These are phyloP conservation scores for Agrilus cyanescens DNA, from an alignment of 2,888 invertebrate genomes.

Conservation along the genomic window DNA sequence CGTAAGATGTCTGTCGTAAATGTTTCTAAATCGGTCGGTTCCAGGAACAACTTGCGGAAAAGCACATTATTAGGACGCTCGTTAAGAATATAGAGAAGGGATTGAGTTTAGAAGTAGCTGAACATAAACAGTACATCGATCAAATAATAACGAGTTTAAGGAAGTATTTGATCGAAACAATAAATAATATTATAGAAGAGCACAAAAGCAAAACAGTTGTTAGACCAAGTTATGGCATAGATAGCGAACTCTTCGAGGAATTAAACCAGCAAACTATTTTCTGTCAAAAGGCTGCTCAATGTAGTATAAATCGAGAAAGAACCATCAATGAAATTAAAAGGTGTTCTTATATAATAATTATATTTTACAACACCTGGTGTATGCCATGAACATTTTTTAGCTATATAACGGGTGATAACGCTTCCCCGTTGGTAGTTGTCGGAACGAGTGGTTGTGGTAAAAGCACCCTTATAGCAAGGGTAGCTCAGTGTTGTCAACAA, in stretches of 20 bases:
- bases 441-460: constrained; percentile 78
- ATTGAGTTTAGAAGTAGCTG: constrained; percentile 39
- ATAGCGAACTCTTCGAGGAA: constrained; percentile 52
- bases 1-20: background rate
- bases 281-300: constrained; percentile 57
- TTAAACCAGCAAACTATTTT: constrained; percentile 59
- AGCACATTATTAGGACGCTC: constrained; percentile 54
- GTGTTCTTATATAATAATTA: too few relatives aligned
- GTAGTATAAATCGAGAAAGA: constrained; percentile 57
- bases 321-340: constrained; percentile 55
- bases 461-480: constrained; percentile 64
- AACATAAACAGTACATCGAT: constrained; percentile 51
- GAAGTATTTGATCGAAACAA: constrained; percentile 53
- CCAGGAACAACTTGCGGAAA: constrained; percentile 58
- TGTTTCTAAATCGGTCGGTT: constrained; percentile 14
- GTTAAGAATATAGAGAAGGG: constrained; percentile 41
- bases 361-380: too few relatives aligned
- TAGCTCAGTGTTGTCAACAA: constrained; percentile 51
- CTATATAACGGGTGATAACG: constrained; percentile 50
- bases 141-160: constrained; percentile 53
- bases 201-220: constrained; percentile 46
- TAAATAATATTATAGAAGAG: constrained; percentile 58
- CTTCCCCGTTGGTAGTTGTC: constrained; percentile 57
- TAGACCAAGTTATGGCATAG: constrained; percentile 50
- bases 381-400: too few relatives aligned